Evolutionary conservation across 1,140 invertebrate genomes (phyloP), one percentile per base, ranked within the genome.

Genomic region (Reticulitermes speratus): DNA sequence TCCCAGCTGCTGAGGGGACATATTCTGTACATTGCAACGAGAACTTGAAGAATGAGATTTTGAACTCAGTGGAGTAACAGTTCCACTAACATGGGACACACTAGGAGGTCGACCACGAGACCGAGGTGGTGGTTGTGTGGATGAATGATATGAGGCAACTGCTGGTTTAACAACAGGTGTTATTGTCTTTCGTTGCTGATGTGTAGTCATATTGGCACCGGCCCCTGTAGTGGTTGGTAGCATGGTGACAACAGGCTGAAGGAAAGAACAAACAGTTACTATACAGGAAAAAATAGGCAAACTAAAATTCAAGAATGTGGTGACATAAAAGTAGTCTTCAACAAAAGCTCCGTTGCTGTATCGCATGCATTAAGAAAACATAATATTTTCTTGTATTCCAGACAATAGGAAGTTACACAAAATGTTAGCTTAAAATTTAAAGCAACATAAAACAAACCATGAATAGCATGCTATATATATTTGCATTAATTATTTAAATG

Each of bases 31-130:
- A 19, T 19, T 83, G 8, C 21, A n/a, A 44, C 38, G 45, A 83
- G 82, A 83, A 83, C 82, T 83, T 44, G 38, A 11, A 83, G 25
- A 44, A 19, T 44, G 45, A 25, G 83, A 84, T 48, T 52, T 84
- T n/a, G 45, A 45, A 52, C 45, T 52, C 7, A n/a, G 44, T 23
- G 52, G 45, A 55, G 44, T 30, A 25, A 30, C 5, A 59, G 9
- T 30, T 30, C 16, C n/a, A 9, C 30, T 84, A 23, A 52, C 30
- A 30, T 44, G 38, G 82, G 82, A 83, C 3, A 52, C 45, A 38
- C 23, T 48, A 11, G 48, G 83, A 32, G 83, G 83, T 23, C 83
- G 83, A n/a, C 83, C 83, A 25, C 83, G 44, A n/a, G 48, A 52
- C 3, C 83, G 83, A 30, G 44, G n/a, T n/a, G 23, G 44, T 45